Conservation (phyloP, 30 jellyfish, hydroid and myxozoan genomes). For the Haliclystus octoradiatus region DNA sequence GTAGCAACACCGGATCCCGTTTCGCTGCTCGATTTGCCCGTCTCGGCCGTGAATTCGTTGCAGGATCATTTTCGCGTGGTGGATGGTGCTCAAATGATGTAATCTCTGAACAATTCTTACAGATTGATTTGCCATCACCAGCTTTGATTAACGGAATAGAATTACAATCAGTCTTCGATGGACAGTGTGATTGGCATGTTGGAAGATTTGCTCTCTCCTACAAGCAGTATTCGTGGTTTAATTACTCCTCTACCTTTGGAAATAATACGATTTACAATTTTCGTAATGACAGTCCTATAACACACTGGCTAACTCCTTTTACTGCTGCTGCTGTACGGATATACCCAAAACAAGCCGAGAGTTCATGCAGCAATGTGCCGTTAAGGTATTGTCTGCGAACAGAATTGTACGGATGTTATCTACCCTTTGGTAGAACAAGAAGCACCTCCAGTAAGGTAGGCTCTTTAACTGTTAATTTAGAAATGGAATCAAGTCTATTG, state of each 20-base stretch:
- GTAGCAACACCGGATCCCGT: neutral
- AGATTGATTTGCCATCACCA: neutral
- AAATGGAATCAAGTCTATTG: too few species aligned
- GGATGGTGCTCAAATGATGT: neutral
- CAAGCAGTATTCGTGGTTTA: too few species aligned
- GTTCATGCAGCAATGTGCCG: neutral
- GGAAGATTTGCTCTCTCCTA: neutral
- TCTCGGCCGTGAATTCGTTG: neutral
- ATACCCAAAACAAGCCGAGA: neutral
- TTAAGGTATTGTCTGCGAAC: neutral
- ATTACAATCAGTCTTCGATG: neutral
- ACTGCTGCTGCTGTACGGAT: neutral
- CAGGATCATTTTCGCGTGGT: neutral
- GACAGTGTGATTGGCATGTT: neutral
- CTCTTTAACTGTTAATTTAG: too few species aligned
- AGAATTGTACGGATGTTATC: neutral
- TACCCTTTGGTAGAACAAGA: neutral
- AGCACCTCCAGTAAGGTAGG: too few species aligned
- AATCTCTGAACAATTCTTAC: too few species aligned
- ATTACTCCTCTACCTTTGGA: too few species aligned
- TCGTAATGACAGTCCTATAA: too few species aligned
- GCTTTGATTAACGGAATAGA: neutral
- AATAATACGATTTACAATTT: too few species aligned
- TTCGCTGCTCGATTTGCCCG: neutral
- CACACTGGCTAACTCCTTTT: neutral